phyloP scores from a whole-genome alignment of 2,888 invertebrate species.

The Epirrita christyi region DNA sequence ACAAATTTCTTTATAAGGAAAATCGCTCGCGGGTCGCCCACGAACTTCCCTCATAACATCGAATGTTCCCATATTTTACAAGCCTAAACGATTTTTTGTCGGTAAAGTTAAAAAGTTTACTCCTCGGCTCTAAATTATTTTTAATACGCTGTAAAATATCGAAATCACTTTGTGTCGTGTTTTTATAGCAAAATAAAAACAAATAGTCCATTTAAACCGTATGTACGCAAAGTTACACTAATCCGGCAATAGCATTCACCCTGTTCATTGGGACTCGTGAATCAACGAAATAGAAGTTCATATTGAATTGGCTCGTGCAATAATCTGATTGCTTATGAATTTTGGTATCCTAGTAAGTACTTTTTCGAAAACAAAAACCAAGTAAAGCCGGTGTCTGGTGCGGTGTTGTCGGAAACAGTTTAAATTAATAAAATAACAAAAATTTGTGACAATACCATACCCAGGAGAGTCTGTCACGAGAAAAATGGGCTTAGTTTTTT shows the following conservation, averaged over 20 bases:
- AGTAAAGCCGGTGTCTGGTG: conserved; percentile 33
- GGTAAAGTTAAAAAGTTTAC: conserved; percentile 44
- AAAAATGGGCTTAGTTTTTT: conserved; percentile 13
- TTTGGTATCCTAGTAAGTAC: conserved; percentile 39
- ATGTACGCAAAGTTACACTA: conserved; percentile 29
- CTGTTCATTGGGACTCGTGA: conserved; percentile 28
- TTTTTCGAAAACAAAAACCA: conserved; percentile 45
- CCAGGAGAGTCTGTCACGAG: conserved; percentile 13
- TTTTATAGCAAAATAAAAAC: conserved; percentile 28
- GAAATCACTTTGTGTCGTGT: conserved; percentile 31
- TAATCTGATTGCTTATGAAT: conserved; percentile 50
- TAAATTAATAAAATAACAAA: conserved; percentile 58
- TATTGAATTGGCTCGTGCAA: conserved; percentile 46
- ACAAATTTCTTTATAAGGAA: conserved; percentile 70
- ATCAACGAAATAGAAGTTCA: conserved; percentile 49
- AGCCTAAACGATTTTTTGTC: conserved; percentile 48
- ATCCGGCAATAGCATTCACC: conserved; percentile 34
- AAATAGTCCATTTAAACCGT: conserved; percentile 19
- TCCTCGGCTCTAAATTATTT: conserved; percentile 44
- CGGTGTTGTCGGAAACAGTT: conserved; percentile 41
- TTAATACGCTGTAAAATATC: conserved; percentile 42
- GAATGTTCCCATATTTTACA: conserved; percentile 63
- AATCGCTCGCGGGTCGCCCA: conserved; percentile 53
- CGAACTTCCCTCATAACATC: conserved; percentile 61
- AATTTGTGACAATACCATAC: conserved; percentile 42